Evolutionary conservation across 64 coral and sea anemone genomes (phyloP).

Genomic region (Platygyra sinensis): DNA sequence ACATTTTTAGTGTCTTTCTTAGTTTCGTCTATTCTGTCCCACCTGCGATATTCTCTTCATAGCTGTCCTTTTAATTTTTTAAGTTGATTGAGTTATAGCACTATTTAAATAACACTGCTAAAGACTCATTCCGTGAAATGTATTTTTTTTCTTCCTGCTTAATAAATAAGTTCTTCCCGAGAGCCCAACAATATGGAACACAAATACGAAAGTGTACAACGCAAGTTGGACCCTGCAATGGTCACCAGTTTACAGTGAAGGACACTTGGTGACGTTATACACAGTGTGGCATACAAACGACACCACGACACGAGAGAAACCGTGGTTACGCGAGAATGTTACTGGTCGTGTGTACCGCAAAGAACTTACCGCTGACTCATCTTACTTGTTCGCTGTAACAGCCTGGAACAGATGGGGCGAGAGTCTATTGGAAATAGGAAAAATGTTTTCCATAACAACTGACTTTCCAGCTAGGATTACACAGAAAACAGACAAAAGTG

Average conservation of each 20-base stretch:
- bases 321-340: neutral
- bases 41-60: too few relatives aligned
- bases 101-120: too few relatives aligned
- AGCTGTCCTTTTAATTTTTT: too few relatives aligned
- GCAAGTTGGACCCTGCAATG: neutral
- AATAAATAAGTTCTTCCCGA: neutral
- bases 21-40: too few relatives aligned
- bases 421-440: neutral
- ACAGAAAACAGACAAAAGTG: neutral
- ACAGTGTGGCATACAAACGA: neutral
- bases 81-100: too few relatives aligned
- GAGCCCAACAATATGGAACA: neutral
- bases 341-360: neutral
- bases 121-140: too few relatives aligned
- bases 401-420: constrained; percentile 18
- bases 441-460: neutral
- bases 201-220: neutral
- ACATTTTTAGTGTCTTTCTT: too few relatives aligned
- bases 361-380: neutral
- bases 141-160: too few relatives aligned
- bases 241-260: constrained; percentile 13
- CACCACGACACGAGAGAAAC: too few relatives aligned
- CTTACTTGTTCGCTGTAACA: constrained; percentile 8
- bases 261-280: neutral
- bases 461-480: neutral